phyloP scores from a whole-genome alignment of 2,113 vertebrate species.

The Paralichthys olivaceus region DNA sequence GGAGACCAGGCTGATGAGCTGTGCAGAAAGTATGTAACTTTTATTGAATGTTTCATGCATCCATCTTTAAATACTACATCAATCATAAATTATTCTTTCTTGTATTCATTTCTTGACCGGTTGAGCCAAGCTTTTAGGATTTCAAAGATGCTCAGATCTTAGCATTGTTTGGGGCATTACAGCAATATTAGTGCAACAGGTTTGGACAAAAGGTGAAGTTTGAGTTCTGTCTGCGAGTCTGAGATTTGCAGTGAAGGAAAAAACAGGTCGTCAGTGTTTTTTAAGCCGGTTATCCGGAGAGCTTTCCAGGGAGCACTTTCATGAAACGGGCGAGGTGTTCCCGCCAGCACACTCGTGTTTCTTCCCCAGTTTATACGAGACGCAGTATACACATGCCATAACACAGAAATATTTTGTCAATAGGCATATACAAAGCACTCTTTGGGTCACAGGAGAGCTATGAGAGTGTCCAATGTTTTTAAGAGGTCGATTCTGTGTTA shows the following conservation, averaged over 20 bases:
- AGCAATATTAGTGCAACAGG: background rate
- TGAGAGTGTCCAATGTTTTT: constrained; percentile 70
- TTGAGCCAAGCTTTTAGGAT: background rate
- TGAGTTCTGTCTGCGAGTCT: background rate
- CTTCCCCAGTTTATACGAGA: constrained; percentile 72
- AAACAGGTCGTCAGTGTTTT: constrained; percentile 36
- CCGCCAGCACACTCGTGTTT: constrained; percentile 70
- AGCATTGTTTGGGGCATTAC: background rate
- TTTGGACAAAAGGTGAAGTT: constrained; percentile 1
- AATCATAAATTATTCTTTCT: background rate
- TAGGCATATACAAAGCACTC: constrained; percentile 80
- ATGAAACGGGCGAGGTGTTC: constrained; percentile 63
- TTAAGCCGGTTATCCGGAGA: constrained; percentile 10
- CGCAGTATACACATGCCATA: constrained; percentile 79
- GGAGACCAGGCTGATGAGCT: no score
- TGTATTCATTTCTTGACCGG: background rate
- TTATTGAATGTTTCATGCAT: background rate
- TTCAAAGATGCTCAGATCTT: background rate
- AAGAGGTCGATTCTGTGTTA: constrained; percentile 73
- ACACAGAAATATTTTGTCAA: constrained; percentile 82
- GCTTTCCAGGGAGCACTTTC: constrained; percentile 66
- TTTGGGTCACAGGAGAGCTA: constrained; percentile 58
- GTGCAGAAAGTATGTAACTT: no score
- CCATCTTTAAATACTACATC: background rate
- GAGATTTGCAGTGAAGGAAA: constrained; percentile 25